phyloP scores from a whole-genome alignment of 2,888 invertebrate genomes.

The Resseliella maxima region DNA sequence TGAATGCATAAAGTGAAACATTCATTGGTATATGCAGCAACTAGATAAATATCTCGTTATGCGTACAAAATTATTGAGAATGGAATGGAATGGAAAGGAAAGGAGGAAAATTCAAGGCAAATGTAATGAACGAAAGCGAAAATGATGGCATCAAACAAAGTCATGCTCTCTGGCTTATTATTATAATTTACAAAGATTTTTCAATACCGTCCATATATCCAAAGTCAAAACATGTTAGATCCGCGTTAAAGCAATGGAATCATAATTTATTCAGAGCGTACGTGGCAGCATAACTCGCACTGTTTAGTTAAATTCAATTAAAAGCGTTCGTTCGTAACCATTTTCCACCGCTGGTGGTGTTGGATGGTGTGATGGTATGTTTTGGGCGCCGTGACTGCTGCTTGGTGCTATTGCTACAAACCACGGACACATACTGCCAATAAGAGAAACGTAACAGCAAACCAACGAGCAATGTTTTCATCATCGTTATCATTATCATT shows the following conservation, averaged over 20 bases:
- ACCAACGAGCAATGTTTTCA: not conserved
- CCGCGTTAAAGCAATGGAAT: not conserved
- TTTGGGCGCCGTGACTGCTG: not conserved
- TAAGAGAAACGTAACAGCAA: not conserved
- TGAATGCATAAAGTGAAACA: slow-evolving; percentile 16
- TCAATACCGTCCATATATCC: not conserved
- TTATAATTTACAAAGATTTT: slow-evolving; percentile 20
- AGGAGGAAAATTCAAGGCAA: not conserved
- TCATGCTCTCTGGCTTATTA: not conserved
- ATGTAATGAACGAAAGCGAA: slow-evolving; percentile 22
- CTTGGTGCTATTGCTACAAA: not conserved
- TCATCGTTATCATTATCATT: slow-evolving; percentile 50
- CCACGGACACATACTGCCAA: not conserved
- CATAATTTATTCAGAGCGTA: slow-evolving; percentile 41
- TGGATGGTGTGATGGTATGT: too few relatives aligned
- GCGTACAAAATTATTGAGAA: not conserved
- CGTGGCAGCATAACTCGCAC: slow-evolving; percentile 26
- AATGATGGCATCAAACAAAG: not conserved
- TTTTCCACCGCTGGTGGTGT: not conserved
- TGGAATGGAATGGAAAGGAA: not conserved
- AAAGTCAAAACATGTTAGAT: not conserved
- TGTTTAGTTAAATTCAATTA: slow-evolving; percentile 48
- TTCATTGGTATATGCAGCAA: too few relatives aligned
- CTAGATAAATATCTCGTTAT: too few relatives aligned
- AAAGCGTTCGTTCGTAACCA: not conserved